A percentile compares a stretch with the other conserved stretches of the same genome.
These are phyloP conservation scores for Vesta saturnalis DNA, from an alignment of 2,888 invertebrate genomes.

Conservation along the genomic window DNA sequence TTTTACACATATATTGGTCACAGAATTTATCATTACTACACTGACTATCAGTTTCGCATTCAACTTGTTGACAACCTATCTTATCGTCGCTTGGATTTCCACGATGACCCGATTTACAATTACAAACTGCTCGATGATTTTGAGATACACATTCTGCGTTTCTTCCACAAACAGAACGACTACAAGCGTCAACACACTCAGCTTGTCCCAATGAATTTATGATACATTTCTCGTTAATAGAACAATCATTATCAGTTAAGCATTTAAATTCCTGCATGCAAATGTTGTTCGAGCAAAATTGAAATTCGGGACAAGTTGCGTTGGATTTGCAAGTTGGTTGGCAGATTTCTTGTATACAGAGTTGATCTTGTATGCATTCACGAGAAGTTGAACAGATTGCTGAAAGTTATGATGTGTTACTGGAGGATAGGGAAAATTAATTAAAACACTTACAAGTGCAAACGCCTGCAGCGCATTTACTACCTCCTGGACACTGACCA, in stretches of 20 bases:
- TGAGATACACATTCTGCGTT: slow-evolving; percentile 82
- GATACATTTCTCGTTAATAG: slow-evolving; percentile 76
- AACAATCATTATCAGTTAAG: slow-evolving; percentile 76
- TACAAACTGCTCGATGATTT: slow-evolving; percentile 79
- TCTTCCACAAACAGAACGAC: slow-evolving; percentile 79
- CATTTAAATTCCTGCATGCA: slow-evolving; percentile 87
- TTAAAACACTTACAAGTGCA: slow-evolving; percentile 71
- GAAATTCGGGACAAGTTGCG: slow-evolving; percentile 84
- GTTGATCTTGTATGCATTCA: slow-evolving; percentile 86
- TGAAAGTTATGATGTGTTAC: slow-evolving; percentile 45
- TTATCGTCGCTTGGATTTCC: slow-evolving; percentile 78
- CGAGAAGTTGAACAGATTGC: slow-evolving; percentile 82
- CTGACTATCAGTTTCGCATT: slow-evolving; percentile 76
- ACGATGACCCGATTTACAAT: slow-evolving; percentile 81
- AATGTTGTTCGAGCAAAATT: slow-evolving; percentile 84
- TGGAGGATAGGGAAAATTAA: not conserved
- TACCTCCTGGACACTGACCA: slow-evolving; percentile 83
- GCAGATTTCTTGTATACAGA: slow-evolving; percentile 87
- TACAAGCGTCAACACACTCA: slow-evolving; percentile 81
- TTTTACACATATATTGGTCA: slow-evolving; percentile 84
- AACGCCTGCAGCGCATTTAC: slow-evolving; percentile 84
- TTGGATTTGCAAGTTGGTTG: slow-evolving; percentile 84
- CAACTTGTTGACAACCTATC: slow-evolving; percentile 81
- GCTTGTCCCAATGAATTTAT: slow-evolving; percentile 76
- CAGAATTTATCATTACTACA: slow-evolving; percentile 87